These are phyloP conservation scores for Hyphantria cunea DNA, from an alignment of 1,140 invertebrate genomes.

Conservation along the genomic window DNA sequence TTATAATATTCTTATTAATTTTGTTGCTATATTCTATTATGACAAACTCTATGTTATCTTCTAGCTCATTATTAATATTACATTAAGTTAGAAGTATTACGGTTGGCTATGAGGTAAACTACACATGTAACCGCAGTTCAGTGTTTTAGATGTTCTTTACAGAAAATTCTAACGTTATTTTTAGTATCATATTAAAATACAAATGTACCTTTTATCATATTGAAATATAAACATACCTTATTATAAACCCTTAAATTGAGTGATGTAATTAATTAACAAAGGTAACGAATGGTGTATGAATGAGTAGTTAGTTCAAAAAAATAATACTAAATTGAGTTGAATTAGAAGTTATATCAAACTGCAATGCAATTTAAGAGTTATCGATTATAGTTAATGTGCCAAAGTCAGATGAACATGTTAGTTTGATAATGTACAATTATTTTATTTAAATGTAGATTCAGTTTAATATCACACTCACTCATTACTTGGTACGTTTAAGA, in stretches of 20 bases:
- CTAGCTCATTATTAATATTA: slow-evolving; percentile 36
- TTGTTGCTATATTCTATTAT: slow-evolving; percentile 75
- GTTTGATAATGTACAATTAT: slow-evolving; percentile 48
- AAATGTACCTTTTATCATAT: neutral
- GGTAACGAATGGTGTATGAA: too few species aligned
- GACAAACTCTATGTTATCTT: slow-evolving; percentile 56
- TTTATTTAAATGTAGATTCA: slow-evolving; percentile 40
- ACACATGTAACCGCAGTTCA: slow-evolving; percentile 2
- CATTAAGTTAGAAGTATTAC: slow-evolving; percentile 45
- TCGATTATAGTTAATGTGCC: slow-evolving; percentile 50
- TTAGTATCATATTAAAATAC: neutral
- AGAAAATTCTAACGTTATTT: neutral
- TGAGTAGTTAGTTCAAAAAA: too few species aligned
- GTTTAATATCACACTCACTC: slow-evolving; percentile 19
- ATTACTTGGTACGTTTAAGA: slow-evolving; percentile 16
- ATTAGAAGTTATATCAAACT: too few species aligned
- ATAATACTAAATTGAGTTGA: too few species aligned
- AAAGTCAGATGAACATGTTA: slow-evolving; percentile 59
- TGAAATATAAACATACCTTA: too few species aligned
- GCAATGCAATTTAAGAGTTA: neutral
- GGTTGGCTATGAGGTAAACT: slow-evolving; percentile 45
- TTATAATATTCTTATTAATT: slow-evolving; percentile 72
- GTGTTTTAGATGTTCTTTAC: slow-evolving; percentile 3
- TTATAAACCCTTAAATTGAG: too few species aligned
- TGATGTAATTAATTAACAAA: too few species aligned